Conservation (phyloP, 2,888 invertebrate genomes). For the Lepidochitona cinerea region DNA sequence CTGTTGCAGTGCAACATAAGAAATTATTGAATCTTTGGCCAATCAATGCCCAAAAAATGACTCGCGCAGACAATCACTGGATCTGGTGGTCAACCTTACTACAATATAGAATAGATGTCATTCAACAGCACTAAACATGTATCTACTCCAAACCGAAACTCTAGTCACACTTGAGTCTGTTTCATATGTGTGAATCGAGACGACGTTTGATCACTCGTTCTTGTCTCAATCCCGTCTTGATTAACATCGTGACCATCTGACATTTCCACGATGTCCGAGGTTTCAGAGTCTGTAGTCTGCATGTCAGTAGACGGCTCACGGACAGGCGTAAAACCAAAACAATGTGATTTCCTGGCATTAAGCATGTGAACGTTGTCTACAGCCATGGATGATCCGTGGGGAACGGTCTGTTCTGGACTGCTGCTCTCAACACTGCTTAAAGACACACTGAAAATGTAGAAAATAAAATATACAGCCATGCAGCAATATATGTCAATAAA, state of each 20-base stretch:
- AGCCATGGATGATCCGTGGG: slow-evolving; percentile 18
- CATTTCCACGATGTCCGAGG: slow-evolving; percentile 53
- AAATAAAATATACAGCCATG: too few relatives aligned
- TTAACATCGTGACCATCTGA: slow-evolving; percentile 29
- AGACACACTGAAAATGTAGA: slow-evolving; percentile 36
- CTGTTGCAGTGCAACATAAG: too few relatives aligned
- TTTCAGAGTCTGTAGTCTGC: slow-evolving; percentile 61
- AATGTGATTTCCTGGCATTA: slow-evolving; percentile 10
- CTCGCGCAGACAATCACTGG: too few relatives aligned
- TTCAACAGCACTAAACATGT: too few relatives aligned
- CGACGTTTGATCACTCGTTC: not conserved
- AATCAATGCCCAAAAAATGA: too few relatives aligned
- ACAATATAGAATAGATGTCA: too few relatives aligned
- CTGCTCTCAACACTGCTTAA: slow-evolving; percentile 44
- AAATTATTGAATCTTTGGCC: too few relatives aligned
- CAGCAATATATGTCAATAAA: too few relatives aligned
- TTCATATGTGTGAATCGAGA: not conserved
- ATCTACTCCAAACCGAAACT: too few relatives aligned
- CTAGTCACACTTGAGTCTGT: slow-evolving; percentile 1
- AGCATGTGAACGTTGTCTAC: not conserved
- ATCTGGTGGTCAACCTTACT: too few relatives aligned
- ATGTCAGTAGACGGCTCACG: slow-evolving; percentile 47
- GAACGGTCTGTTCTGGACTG: slow-evolving; percentile 48
- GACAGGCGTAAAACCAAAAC: slow-evolving; percentile 53
- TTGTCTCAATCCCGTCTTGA: not conserved